Conservation (phyloP, 1,140 invertebrate species). For the Tetragonula clypearis region DNA sequence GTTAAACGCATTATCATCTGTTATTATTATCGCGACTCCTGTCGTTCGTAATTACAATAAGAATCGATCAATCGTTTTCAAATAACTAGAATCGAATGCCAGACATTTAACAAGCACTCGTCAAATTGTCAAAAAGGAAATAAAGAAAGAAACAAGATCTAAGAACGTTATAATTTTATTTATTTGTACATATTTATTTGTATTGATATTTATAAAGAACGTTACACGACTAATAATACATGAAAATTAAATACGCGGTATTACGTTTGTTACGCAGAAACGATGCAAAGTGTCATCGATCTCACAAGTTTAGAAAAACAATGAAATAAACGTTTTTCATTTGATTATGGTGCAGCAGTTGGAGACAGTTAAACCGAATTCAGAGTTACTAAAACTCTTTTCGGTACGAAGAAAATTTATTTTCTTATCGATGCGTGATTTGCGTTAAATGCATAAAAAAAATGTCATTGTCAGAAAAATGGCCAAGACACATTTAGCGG, state of each 20-base stretch:
- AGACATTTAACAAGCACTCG: background rate
- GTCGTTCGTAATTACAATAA: background rate
- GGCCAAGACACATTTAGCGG: background rate
- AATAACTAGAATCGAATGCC: background rate
- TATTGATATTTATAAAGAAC: constrained; percentile 30
- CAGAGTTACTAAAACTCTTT: no score
- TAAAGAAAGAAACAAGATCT: background rate
- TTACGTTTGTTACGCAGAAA: background rate
- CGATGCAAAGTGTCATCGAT: background rate
- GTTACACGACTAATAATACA: constrained; percentile 22
- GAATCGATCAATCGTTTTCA: background rate
- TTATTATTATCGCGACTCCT: no score
- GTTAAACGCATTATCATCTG: constrained; percentile 10
- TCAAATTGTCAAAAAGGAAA: background rate
- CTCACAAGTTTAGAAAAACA: background rate
- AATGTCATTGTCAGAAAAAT: background rate
- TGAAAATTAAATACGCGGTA: background rate
- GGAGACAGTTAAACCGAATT: background rate
- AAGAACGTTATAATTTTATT: constrained; percentile 44
- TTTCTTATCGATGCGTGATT: background rate
- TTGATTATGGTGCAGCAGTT: background rate
- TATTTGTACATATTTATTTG: constrained; percentile 30
- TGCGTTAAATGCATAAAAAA: constrained; percentile 26
- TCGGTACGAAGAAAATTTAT: background rate
- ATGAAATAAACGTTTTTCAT: no score